Percentiles rank a stretch among this genome's conserved stretches.
Evolutionary conservation across 2,888 invertebrate genomes (phyloP).

Genomic region (Xylocampa areola): DNA sequence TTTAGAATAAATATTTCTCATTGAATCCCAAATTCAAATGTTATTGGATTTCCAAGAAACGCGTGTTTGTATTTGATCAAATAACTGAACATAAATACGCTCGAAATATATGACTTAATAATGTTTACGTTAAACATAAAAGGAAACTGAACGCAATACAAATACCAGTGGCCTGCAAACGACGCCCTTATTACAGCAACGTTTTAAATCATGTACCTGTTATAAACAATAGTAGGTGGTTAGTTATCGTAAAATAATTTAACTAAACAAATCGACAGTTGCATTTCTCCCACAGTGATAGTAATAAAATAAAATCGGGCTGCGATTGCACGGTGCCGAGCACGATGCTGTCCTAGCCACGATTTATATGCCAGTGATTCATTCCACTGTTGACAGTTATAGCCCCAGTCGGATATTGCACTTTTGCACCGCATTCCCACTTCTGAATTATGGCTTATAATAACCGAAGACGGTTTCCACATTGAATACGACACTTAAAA

Average conservation of each 20-base stretch:
- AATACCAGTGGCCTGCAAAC: constrained; percentile 24
- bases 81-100: constrained; percentile 5
- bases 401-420: constrained; percentile 85
- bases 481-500: constrained; percentile 51
- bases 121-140: constrained; percentile 13
- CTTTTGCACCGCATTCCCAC: constrained; percentile 83
- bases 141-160: constrained; percentile 12
- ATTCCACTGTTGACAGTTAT: constrained; percentile 85
- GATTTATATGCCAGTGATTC: constrained; percentile 87
- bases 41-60: constrained; percentile 6
- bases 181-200: constrained; percentile 34
- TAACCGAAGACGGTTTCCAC: constrained; percentile 73
- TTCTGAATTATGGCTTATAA: constrained; percentile 81
- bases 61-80: constrained; percentile 14
- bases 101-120: constrained; percentile 1
- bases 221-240: constrained; percentile 63
- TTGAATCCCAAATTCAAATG: constrained; percentile 57
- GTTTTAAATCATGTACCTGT: constrained; percentile 54
- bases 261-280: constrained; percentile 77
- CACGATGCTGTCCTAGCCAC: constrained; percentile 77
- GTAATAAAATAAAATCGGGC: constrained; percentile 82
- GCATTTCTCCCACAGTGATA: constrained; percentile 71
- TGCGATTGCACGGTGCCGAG: constrained; percentile 71
- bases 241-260: constrained; percentile 77
- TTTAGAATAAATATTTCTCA: constrained; percentile 52